Conservation (phyloP, 2,797 vertebrate genomes). For the Cynopterus sphinx region DNA sequence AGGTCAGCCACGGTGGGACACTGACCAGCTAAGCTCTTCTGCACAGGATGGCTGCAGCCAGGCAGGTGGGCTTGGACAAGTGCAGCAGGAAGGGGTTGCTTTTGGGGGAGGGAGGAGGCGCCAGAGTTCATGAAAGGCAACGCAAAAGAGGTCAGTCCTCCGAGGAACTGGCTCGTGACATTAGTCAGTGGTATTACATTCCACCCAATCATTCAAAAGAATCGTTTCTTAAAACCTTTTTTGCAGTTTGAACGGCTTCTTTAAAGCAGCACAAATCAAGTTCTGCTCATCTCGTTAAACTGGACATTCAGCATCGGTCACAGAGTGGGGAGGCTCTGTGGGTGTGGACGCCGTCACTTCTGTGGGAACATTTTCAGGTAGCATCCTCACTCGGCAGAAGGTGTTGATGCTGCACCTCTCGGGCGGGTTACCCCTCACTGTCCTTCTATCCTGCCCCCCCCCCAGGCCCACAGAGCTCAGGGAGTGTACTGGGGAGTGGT, state of each 20-base stretch:
- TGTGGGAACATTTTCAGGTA: neutral
- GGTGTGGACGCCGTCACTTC: neutral
- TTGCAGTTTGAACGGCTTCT: neutral
- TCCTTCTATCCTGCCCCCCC: too few relatives aligned
- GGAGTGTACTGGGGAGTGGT: neutral
- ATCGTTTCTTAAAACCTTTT: neutral
- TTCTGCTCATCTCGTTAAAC: neutral
- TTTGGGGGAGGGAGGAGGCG: neutral
- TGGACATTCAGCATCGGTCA: neutral
- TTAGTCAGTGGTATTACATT: neutral
- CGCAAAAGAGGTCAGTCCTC: neutral
- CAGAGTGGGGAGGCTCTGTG: accelerated
- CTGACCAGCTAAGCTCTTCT: neutral
- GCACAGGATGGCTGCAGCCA: too few relatives aligned
- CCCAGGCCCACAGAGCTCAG: neutral
- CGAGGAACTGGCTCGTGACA: neutral
- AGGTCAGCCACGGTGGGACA: neutral
- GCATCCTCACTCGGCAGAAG: neutral
- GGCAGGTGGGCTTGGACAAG: neutral
- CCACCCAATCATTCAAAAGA: neutral
- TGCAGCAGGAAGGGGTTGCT: neutral
- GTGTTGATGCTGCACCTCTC: too few relatives aligned
- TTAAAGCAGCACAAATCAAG: neutral
- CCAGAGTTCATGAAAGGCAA: accelerated
- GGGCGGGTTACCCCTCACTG: neutral